Percentiles rank a stretch among this genome's conserved stretches.
phyloP scores from a whole-genome alignment of 2,113 vertebrate species.

The Rhombomys opimus region DNA sequence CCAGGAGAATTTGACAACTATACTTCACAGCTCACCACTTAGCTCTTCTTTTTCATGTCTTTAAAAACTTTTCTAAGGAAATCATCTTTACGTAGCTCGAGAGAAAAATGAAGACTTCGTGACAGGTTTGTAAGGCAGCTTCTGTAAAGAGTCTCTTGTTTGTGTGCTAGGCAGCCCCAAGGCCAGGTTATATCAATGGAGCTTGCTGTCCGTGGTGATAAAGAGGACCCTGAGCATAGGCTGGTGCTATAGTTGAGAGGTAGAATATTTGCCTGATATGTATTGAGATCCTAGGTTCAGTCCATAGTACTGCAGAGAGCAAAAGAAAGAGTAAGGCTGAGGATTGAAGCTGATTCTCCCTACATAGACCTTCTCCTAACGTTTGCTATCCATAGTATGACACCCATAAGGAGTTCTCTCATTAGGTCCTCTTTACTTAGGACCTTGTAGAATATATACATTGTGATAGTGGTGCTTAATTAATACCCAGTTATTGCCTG shows the following conservation, averaged over 20 bases:
- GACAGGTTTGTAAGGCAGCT: background rate
- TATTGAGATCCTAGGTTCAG: background rate
- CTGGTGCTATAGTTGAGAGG: background rate
- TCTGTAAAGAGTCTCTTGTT: background rate
- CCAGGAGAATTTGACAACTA: background rate
- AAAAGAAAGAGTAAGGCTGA: background rate
- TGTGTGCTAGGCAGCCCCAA: background rate
- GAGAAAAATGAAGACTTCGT: background rate
- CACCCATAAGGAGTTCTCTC: background rate
- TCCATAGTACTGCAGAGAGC: background rate
- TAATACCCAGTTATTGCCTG: background rate
- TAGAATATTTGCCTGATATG: background rate
- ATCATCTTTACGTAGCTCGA: background rate
- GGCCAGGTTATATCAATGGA: background rate
- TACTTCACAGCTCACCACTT: background rate
- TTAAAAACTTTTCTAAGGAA: constrained; percentile 23
- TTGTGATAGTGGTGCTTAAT: background rate
- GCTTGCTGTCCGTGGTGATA: background rate
- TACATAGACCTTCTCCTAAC: background rate
- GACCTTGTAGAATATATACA: background rate
- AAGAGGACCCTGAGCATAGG: background rate
- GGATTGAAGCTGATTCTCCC: background rate
- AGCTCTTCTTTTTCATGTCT: constrained; percentile 9
- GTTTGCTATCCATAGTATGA: too few relatives aligned
- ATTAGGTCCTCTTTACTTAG: background rate